Base-by-base conservation (phyloP, 2,113 vertebrate species). In the Bambusicola thoracicus region DNA sequence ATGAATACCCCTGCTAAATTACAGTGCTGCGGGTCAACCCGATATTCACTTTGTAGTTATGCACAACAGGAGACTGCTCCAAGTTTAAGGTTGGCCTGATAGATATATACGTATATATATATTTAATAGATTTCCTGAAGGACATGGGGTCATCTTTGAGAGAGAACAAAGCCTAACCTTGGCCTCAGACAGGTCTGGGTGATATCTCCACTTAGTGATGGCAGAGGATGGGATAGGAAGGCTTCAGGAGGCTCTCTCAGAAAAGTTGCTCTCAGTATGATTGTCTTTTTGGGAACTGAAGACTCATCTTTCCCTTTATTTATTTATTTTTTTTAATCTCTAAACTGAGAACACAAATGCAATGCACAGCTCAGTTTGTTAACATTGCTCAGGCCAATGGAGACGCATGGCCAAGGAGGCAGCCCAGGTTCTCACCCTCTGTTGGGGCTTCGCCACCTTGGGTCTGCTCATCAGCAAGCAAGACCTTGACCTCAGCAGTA, bases 1-100 rank as follows among this genome's bases (percentile, higher is more conserved):
- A 58, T n/a, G 40, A 58, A 40, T 56, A 53, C 5, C 43, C 83
- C 81, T 89, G 79, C 89, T 72, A 53, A 68, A 79, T 94, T 94
- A 95, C 80, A 93, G 43, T 6, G 0, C 32, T 12, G n/a, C 22
- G 22, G 16, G 44, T 11, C 65, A 40, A 11, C 17, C 2, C 40
- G 24, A 13, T 69, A 20, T 6, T 70, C 49, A 24, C 24, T 80
- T 74, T 62, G 34, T 12, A 44, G 16, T 44, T 29, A 79, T 13
- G 46, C 62, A 86, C 51, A 90, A 43, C n/a, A 32, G 41, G 22
- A 78, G 34, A 22, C 17, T 15, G 32, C 53, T 56, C 40, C 61
- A 29, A 32, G 30, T 13, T 44, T 15, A 65, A 66, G 30, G 36
- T 63, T 40, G 93, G n/a, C 2, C 34, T 36, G 59, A 38, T 62